Conservation (phyloP, 1,140 invertebrate genomes). For the Calycopis cecrops region DNA sequence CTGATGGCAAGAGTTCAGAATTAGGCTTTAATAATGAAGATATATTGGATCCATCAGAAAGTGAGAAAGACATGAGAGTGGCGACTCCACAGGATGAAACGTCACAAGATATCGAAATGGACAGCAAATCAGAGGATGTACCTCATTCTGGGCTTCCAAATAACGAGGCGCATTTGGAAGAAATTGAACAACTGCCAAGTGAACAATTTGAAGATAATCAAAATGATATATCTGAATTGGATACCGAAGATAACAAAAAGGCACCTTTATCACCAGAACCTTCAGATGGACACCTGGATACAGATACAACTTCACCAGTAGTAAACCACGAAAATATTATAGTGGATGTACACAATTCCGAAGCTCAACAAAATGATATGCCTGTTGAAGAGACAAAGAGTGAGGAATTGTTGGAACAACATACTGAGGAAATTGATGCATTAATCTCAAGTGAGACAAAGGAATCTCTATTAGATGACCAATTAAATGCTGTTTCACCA, state of each 20-base stretch:
- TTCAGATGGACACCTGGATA: slow-evolving; percentile 22
- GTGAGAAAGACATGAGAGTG: slow-evolving; percentile 48
- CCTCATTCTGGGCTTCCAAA: slow-evolving; percentile 33
- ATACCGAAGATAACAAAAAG: slow-evolving; percentile 16
- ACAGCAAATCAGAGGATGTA: slow-evolving; percentile 46
- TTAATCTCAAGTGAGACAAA: slow-evolving; percentile 5
- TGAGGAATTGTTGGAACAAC: slow-evolving; percentile 33
- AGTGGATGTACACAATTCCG: slow-evolving; percentile 42
- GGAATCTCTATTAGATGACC: neutral
- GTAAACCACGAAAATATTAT: slow-evolving; percentile 35
- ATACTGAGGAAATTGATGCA: slow-evolving; percentile 18
- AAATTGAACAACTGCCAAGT: slow-evolving; percentile 21
- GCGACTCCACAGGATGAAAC: slow-evolving; percentile 52
- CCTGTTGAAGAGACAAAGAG: slow-evolving; percentile 14
- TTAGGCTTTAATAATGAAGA: slow-evolving; percentile 63
- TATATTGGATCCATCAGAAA: slow-evolving; percentile 50
- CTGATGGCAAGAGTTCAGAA: slow-evolving; percentile 68
- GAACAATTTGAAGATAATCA: slow-evolving; percentile 25
- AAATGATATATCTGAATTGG: slow-evolving; percentile 30
- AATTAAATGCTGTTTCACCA: neutral
- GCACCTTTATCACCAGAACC: slow-evolving; percentile 18
- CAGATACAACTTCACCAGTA: slow-evolving; percentile 19
- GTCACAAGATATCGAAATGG: slow-evolving; percentile 53
- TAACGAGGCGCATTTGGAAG: slow-evolving; percentile 26
- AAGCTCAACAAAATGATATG: slow-evolving; percentile 25